Conservation (phyloP, 2,797 vertebrate species). For the Lacerta bilineata region DNA sequence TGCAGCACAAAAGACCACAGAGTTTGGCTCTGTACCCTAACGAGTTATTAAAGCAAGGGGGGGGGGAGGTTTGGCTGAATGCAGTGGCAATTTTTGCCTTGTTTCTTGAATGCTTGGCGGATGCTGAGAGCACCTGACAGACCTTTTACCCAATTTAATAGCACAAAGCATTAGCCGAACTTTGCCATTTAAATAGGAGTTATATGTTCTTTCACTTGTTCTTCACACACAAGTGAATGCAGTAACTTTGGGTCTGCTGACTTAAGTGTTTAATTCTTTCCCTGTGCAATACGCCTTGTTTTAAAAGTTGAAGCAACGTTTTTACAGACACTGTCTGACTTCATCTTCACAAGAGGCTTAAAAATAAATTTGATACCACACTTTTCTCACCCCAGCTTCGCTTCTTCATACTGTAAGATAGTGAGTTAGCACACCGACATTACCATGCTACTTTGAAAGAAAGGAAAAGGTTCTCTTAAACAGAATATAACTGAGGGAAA, state of each 20-base stretch:
- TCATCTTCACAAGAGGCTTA: constrained; percentile 52
- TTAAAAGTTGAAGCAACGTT: constrained; percentile 21
- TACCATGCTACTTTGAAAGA: background rate
- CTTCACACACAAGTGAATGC: constrained; percentile 23
- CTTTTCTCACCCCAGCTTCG: constrained; percentile 30
- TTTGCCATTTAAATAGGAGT: background rate
- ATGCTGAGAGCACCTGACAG: constrained; percentile 26
- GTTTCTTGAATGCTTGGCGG: constrained; percentile 42
- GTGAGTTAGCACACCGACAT: constrained; percentile 39
- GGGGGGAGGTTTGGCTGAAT: background rate
- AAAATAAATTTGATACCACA: constrained; percentile 30
- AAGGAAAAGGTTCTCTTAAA: background rate
- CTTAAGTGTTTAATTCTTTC: constrained; percentile 32
- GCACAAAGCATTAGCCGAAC: constrained; percentile 32
- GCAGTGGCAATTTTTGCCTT: constrained; percentile 36
- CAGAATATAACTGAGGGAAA: constrained; percentile 27
- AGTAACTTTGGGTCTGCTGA: constrained; percentile 18
- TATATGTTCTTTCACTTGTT: constrained; percentile 22
- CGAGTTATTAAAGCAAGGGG: constrained; percentile 35
- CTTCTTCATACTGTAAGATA: constrained; percentile 33
- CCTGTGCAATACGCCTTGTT: constrained; percentile 9
- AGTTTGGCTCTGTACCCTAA: constrained; percentile 47
- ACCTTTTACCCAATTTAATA: constrained; percentile 15
- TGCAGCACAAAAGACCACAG: constrained; percentile 57
- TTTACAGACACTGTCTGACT: constrained; percentile 37